phyloP scores from a whole-genome alignment of 2,797 vertebrate genomes.

The Clarias platycephalus region DNA sequence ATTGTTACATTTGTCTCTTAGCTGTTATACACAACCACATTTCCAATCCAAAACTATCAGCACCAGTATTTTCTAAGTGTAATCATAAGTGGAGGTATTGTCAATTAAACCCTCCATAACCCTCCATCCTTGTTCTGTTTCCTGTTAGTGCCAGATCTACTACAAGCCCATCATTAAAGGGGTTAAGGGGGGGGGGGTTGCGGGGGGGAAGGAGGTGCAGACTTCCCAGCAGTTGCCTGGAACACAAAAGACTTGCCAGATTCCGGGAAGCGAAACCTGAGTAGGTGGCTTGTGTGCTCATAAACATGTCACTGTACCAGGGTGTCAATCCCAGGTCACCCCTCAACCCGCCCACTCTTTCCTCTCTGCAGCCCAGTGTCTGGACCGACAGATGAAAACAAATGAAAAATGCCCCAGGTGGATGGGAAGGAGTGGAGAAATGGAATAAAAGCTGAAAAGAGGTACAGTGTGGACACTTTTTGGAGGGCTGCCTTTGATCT shows the following conservation, averaged over 20 bases:
- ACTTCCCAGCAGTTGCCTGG: conserved; percentile 49
- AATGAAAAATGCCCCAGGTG: conserved; percentile 25
- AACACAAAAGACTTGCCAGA: conserved; percentile 57
- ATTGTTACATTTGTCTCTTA: neutral
- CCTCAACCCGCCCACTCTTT: conserved; percentile 45
- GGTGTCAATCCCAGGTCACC: conserved; percentile 67
- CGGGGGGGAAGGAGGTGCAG: conserved; percentile 12
- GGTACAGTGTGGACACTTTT: conserved; percentile 3
- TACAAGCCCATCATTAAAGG: conserved; percentile 35
- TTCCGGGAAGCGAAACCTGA: conserved; percentile 65
- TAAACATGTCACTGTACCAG: conserved; percentile 67
- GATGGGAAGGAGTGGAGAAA: neutral
- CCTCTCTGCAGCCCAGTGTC: conserved; percentile 33
- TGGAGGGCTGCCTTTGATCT: conserved; percentile 38
- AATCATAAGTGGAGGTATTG: neutral
- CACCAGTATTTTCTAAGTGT: neutral
- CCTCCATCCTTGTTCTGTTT: conserved; percentile 22
- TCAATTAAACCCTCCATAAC: conserved; percentile 37
- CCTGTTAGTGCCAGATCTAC: conserved; percentile 32
- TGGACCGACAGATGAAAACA: conserved; percentile 41
- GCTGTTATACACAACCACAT: neutral
- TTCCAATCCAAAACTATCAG: neutral
- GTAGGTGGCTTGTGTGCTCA: conserved; percentile 60
- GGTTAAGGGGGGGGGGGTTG: neutral
- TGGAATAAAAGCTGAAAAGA: neutral